phyloP scores from a whole-genome alignment of 2,888 invertebrate genomes.

The Abscondita cerata region DNA sequence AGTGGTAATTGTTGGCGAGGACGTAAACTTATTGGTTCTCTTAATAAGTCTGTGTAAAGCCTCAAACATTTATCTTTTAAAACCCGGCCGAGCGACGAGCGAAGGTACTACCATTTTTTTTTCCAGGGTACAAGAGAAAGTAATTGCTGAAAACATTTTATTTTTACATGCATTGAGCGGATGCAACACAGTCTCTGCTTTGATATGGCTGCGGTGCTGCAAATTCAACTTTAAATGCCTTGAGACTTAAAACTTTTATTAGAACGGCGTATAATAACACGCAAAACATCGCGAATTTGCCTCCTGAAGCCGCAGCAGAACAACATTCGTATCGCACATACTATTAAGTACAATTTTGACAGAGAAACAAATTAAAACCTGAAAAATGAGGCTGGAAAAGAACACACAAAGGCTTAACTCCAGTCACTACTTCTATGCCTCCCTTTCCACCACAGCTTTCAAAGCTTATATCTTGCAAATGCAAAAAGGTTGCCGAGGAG shows the following conservation, averaged over 20 bases:
- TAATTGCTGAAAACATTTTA: not conserved
- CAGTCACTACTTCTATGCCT: not conserved
- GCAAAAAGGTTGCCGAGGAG: not conserved
- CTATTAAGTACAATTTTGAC: not conserved
- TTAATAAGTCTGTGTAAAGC: conserved; percentile 1
- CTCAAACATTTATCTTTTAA: not conserved
- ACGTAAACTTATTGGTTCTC: conserved; percentile 32
- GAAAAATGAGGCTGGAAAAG: not conserved
- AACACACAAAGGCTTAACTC: not conserved
- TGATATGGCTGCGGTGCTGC: not conserved
- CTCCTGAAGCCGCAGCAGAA: not conserved
- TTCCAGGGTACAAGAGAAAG: not conserved
- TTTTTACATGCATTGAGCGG: not conserved
- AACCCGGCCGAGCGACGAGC: not conserved
- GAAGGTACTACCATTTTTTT: not conserved
- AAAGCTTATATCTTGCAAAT: not conserved
- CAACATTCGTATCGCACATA: not conserved
- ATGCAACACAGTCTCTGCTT: not conserved
- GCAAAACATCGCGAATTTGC: not conserved
- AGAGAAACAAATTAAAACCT: not conserved
- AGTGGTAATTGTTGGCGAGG: conserved; percentile 34
- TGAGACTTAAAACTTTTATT: not conserved
- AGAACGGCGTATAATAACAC: not conserved
- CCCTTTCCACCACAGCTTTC: not conserved
- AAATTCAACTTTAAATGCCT: not conserved